Base-by-base conservation (phyloP, 2,888 invertebrate species). In the Liposcelis brunnea region DNA sequence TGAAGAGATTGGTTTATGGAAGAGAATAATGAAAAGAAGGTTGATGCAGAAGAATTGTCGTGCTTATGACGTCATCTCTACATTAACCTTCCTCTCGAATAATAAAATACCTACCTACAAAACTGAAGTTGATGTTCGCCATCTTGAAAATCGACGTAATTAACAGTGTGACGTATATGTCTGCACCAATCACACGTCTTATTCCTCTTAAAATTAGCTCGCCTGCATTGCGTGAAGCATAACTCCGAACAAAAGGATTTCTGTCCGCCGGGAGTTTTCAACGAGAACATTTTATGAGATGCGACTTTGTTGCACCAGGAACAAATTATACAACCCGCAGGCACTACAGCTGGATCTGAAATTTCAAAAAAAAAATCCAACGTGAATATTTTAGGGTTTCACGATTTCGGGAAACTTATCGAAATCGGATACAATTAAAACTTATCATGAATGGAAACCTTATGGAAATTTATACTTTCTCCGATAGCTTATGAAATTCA, bases 101-200 rank as follows among this genome's bases (percentile, higher is more conserved):
- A 2, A 43, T 31, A 31, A 2, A 4, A 12, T 16, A 31, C 44
- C 42, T 46, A 61, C 62, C 62, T 61, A 57, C 71, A 71, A 55
- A 91, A 91, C 64, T 91, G 90, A 38, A 91, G 69, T 58, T 89
- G 89, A 16, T 84, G 81, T 52, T 87, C 85, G 37, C 89, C 89
- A 58, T 90, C 90, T 71, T 87, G 75, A 55, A 89, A 86, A 63
- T 90, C 90, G 14, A 90, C 87, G 59, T 87, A 90, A 52, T 84
- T 87, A 43, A 90, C 84, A 0, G 89, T 87, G 58, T 87, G 87
- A 21, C 89, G 68, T 3, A 90, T 80, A 57, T 90, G 89, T 48
- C 85, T 74, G 63, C 90, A 91, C 90, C 90, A 91, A 61, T 91
- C 90, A 60, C 91, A 91, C 2, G 87, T 84, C 65, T 86, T 85